Conservation (phyloP, 2,888 invertebrate genomes). For the Drosophila gaucha region DNA sequence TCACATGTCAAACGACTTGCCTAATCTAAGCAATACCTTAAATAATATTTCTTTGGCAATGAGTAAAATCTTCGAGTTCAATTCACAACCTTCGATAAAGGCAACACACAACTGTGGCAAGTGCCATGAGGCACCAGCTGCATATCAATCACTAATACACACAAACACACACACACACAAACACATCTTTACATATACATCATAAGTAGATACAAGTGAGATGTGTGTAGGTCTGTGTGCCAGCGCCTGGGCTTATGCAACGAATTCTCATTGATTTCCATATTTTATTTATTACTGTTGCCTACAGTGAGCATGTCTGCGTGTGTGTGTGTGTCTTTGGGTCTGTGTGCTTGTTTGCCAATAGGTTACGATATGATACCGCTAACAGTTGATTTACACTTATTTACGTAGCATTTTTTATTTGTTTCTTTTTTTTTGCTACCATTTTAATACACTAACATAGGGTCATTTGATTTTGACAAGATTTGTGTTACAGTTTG, state of each 20-base stretch:
- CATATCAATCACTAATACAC: slow-evolving; percentile 46
- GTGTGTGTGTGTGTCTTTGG: slow-evolving; percentile 3
- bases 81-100: too few relatives aligned
- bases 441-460: slow-evolving; percentile 2
- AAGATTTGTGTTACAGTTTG: neutral
- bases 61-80: slow-evolving; percentile 1
- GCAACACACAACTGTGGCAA: slow-evolving; percentile 14
- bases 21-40: slow-evolving; percentile 17
- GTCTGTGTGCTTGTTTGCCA: slow-evolving; percentile 38
- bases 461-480: neutral
- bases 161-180: neutral
- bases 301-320: neutral
- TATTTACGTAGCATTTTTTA: slow-evolving; percentile 70
- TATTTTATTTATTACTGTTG: slow-evolving; percentile 73
- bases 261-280: slow-evolving; percentile 75
- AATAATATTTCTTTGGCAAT: slow-evolving; percentile 39
- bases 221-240: neutral
- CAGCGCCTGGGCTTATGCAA: slow-evolving; percentile 63
- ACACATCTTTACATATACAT: slow-evolving; percentile 10
- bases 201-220: slow-evolving; percentile 44
- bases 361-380: slow-evolving; percentile 73
- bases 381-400: slow-evolving; percentile 79
- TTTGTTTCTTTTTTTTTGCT: slow-evolving; percentile 52
- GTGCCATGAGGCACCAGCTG: slow-evolving; percentile 48
- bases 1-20: slow-evolving; percentile 17